Base-by-base conservation (phyloP, 2,888 invertebrate species). In the Blastobasis adustella region DNA sequence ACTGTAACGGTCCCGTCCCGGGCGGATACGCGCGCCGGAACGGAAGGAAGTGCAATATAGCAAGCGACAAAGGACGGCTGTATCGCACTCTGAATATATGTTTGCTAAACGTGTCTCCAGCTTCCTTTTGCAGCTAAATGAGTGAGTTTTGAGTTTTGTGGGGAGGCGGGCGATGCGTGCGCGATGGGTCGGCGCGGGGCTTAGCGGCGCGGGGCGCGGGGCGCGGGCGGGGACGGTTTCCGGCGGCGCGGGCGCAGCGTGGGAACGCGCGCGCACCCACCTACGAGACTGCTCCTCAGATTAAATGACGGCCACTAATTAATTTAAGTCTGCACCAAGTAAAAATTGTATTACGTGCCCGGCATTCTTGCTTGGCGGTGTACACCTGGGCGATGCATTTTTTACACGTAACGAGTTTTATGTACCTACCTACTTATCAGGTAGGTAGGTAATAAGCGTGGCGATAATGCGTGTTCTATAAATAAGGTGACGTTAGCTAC, bases 291-390 rank as follows among this genome's bases (percentile, higher is more conserved):
- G 68, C 72, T 80, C 74, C 74, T 77, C 76, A 75, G 79, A 83
- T 82, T 82, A 81, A 80, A 82, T 74, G 82, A 79, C 80, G 77
- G 73, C 66, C 73, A 82, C 83, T 85, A 85, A 87, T 87, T 87
- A 87, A 84, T 86, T 82, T 79, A 73, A 78, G 71, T 78, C 74
- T 68, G 73, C 71, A 68, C 60, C 69, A 67, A 67, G 71, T 75
- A 79, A 79, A 78, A 79, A 77, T 75, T 23, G 23, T 23, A 23
- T 23, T 23, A 23, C 23, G 66, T 68, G 66, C 66, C 62, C 62
- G 65, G 63, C 23, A 23, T 23, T 23, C 23, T 23, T 23, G 23
- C 23, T 23, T 1, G 1, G 23, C 23, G 23, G 23, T 23, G 23
- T 23, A 23, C 23, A 23, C 23, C 23, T 23, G 23, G 23, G 23